Conservation (phyloP, 2,797 vertebrate species). For the Sciurus carolinensis region DNA sequence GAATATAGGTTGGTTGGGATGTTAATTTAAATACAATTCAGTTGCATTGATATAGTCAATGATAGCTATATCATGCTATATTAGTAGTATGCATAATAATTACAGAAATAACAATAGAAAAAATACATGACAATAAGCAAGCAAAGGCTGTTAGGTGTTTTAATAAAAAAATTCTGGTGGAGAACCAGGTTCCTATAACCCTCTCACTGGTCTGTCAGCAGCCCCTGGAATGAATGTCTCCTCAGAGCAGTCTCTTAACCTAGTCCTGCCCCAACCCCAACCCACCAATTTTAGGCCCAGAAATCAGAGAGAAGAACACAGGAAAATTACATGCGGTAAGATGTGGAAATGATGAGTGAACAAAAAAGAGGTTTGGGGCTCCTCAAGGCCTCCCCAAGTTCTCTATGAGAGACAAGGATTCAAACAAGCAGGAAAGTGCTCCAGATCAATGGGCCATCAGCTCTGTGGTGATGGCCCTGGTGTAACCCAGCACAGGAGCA, state of each 20-base stretch:
- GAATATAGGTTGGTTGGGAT: background rate
- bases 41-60: background rate
- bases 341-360: background rate
- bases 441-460: background rate
- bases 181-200: background rate
- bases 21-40: slow-evolving; percentile 23
- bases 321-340: background rate
- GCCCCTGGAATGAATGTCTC: background rate
- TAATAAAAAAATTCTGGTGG: background rate
- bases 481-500: background rate
- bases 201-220: background rate
- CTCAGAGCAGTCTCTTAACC: background rate
- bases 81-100: no score
- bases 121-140: background rate
- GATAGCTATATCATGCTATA: background rate
- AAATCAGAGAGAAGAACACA: background rate
- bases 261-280: background rate
- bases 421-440: background rate
- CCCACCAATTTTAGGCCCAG: background rate
- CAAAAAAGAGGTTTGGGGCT: background rate
- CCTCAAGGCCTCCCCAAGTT: background rate
- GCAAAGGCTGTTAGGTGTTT: background rate
- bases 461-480: background rate
- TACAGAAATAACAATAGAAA: slow-evolving; percentile 7
- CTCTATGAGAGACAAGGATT: background rate